A percentile compares a stretch with the other conserved stretches of the same genome.
Evolutionary conservation across 2,797 vertebrate genomes (phyloP).

Genomic region (Amphiprion clarkii): DNA sequence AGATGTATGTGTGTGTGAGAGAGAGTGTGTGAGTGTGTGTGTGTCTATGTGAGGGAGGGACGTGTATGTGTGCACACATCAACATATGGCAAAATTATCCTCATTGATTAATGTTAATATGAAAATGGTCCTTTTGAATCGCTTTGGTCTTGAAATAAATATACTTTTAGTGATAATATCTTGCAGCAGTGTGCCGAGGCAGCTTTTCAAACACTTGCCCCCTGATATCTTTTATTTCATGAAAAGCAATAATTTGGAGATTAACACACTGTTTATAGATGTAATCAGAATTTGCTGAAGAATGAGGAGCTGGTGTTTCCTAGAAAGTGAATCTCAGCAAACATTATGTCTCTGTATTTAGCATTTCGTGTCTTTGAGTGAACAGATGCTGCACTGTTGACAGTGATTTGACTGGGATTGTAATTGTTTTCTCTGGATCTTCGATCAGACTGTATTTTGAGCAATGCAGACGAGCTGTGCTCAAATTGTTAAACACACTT

Average conservation of each 20-base stretch:
- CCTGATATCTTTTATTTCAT: not conserved
- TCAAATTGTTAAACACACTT: not conserved
- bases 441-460: not conserved
- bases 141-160: conserved; percentile 7
- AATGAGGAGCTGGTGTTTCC: not conserved
- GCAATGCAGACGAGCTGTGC: not conserved
- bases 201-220: not conserved
- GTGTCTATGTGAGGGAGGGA: not conserved
- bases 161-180: not conserved
- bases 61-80: conserved; percentile 14
- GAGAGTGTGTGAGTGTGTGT: conserved; percentile 10
- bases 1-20: conserved; percentile 9
- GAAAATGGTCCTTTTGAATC: not conserved
- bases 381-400: conserved; percentile 1
- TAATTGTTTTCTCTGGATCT: not conserved
- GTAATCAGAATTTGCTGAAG: conserved; percentile 5
- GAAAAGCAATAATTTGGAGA: not conserved
- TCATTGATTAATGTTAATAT: conserved; percentile 29
- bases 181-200: not conserved
- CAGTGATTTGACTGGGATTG: not conserved
- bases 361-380: not conserved
- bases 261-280: conserved; percentile 1
- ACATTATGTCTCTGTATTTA: not conserved
- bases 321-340: not conserved
- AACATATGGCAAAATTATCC: conserved; percentile 19